These are phyloP conservation scores for Hycleus cichorii DNA, from an alignment of 1,140 invertebrate genomes.

Conservation along the genomic window DNA sequence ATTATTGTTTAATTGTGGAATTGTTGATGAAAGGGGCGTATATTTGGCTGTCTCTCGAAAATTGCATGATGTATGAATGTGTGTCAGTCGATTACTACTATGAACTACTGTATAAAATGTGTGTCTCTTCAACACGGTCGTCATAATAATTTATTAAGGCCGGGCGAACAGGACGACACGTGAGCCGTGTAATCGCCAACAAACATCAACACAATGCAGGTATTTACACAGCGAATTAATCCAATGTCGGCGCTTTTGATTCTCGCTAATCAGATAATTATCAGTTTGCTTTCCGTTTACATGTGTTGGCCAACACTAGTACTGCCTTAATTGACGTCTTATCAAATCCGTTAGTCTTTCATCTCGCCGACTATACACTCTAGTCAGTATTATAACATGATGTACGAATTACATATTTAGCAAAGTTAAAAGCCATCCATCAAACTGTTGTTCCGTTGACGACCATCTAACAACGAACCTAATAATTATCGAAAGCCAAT, in stretches of 20 bases:
- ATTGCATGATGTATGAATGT: neutral
- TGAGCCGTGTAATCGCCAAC: constrained; percentile 21
- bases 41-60: too few relatives aligned
- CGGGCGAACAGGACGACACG: constrained; percentile 13
- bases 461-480: too few relatives aligned
- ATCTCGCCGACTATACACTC: constrained; percentile 17
- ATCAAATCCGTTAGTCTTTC: constrained; percentile 24
- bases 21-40: too few relatives aligned
- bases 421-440: constrained; percentile 11
- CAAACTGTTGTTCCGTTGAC: neutral
- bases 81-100: neutral
- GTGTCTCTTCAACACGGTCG: constrained; percentile 17
- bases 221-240: constrained; percentile 31
- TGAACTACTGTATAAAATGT: constrained; percentile 3
- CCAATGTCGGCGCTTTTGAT: constrained; percentile 31
- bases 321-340: constrained; percentile 28
- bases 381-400: too few relatives aligned
- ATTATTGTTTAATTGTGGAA: too few relatives aligned
- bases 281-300: constrained; percentile 30
- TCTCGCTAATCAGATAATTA: constrained; percentile 33
- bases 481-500: too few relatives aligned
- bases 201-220: constrained; percentile 30
- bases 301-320: constrained; percentile 27
- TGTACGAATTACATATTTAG: constrained; percentile 14
- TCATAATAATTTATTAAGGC: constrained; percentile 25